These are phyloP conservation scores for Gadopsis marmoratus DNA, from an alignment of 2,797 vertebrate species.

Conservation along the genomic window DNA sequence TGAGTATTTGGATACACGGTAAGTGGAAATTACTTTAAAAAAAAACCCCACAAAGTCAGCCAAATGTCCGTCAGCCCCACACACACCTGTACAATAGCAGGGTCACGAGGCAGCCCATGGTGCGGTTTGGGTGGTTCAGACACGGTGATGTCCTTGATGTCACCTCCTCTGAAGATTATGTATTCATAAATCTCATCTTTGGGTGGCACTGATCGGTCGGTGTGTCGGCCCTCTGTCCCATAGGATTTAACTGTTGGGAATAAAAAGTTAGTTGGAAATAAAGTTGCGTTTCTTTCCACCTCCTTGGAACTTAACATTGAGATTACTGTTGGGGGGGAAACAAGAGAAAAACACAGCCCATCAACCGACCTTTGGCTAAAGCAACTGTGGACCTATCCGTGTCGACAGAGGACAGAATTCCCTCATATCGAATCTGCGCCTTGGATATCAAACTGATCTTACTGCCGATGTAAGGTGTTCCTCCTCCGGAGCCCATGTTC, in stretches of 20 bases:
- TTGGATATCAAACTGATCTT: slow-evolving; percentile 96
- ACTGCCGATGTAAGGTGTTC: slow-evolving; percentile 90
- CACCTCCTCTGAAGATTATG: slow-evolving; percentile 97
- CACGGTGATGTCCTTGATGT: slow-evolving; percentile 98
- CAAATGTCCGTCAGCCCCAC: neutral
- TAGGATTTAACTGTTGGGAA: slow-evolving; percentile 90
- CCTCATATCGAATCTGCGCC: slow-evolving; percentile 94
- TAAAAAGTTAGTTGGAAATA: neutral
- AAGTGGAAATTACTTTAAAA: neutral
- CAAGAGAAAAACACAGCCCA: neutral
- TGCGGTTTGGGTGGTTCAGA: slow-evolving; percentile 95
- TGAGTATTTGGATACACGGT: neutral
- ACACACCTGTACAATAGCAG: slow-evolving; percentile 95
- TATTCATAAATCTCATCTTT: slow-evolving; percentile 97
- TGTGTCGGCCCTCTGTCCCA: slow-evolving; percentile 95
- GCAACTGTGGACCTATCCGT: slow-evolving; percentile 92
- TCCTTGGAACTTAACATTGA: neutral
- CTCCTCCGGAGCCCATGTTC: slow-evolving; percentile 86
- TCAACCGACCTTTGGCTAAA: slow-evolving; percentile 87
- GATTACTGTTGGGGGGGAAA: accelerated
- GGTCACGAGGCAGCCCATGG: slow-evolving; percentile 93
- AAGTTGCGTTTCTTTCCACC: neutral
- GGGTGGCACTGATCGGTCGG: slow-evolving; percentile 92
- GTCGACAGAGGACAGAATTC: slow-evolving; percentile 92
- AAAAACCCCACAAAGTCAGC: too few relatives aligned